These are phyloP conservation scores for Digitonthophagus gazella DNA, from an alignment of 2,888 invertebrate genomes.

Conservation along the genomic window DNA sequence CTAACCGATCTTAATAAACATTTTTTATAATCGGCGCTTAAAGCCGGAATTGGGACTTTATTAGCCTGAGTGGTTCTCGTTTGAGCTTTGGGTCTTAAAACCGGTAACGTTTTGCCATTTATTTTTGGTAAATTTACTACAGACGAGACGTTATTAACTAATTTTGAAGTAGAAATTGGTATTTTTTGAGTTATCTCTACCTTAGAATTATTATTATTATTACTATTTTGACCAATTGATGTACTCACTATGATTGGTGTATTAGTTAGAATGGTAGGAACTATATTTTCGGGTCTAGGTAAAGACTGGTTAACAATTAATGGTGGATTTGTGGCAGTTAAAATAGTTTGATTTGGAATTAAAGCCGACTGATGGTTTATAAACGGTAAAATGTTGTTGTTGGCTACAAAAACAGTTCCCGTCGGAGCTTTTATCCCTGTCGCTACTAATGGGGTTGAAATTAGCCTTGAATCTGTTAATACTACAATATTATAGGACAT, in stretches of 20 bases:
- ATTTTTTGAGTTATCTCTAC: background rate
- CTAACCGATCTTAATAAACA: background rate
- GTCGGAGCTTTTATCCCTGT: slow-evolving; percentile 41
- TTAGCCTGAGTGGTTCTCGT: slow-evolving; percentile 49
- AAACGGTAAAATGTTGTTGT: slow-evolving; percentile 47
- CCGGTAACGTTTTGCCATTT: slow-evolving; percentile 19
- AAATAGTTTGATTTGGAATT: slow-evolving; percentile 32
- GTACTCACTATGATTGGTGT: background rate
- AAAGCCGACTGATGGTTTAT: slow-evolving; percentile 39
- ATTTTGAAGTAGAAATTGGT: background rate
- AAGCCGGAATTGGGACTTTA: slow-evolving; percentile 51
- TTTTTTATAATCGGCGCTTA: slow-evolving; percentile 41
- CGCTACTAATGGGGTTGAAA: slow-evolving; percentile 42
- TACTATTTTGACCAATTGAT: slow-evolving; percentile 4
- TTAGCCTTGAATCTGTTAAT: slow-evolving; percentile 40
- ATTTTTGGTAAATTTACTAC: slow-evolving; percentile 26
- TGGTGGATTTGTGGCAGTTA: slow-evolving; percentile 36
- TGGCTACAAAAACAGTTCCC: slow-evolving; percentile 48
- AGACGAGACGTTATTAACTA: background rate
- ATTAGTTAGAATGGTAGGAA: slow-evolving; percentile 17
- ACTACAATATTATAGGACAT: no score
- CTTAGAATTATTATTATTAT: background rate
- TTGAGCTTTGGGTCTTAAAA: slow-evolving; percentile 29
- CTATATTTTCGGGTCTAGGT: slow-evolving; percentile 26
- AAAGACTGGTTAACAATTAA: slow-evolving; percentile 33